Evolutionary conservation across 2,113 vertebrate genomes (phyloP).

Genomic region (Morone chrysops): DNA sequence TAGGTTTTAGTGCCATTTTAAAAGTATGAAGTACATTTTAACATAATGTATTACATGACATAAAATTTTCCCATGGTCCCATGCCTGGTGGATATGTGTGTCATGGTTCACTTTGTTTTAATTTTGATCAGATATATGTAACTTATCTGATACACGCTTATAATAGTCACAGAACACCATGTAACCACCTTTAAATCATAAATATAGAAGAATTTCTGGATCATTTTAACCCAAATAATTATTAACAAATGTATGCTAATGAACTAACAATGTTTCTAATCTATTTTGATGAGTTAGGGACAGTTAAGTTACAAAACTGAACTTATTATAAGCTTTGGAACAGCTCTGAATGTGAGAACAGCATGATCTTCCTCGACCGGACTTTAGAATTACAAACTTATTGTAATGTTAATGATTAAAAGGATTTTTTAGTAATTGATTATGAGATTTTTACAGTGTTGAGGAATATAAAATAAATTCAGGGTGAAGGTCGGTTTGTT

Average conservation of each 20-base stretch:
- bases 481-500: background rate
- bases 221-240: background rate
- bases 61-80: too few species aligned
- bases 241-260: background rate
- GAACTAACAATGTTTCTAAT: background rate
- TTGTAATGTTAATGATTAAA: background rate
- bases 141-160: too few species aligned
- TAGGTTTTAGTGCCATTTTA: too few species aligned
- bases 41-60: too few species aligned
- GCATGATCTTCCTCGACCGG: background rate
- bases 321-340: background rate
- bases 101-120: too few species aligned
- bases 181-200: background rate
- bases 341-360: background rate
- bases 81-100: too few species aligned
- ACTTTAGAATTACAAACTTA: background rate
- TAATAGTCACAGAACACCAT: too few species aligned
- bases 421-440: background rate
- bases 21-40: too few species aligned
- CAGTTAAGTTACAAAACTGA: background rate
- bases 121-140: background rate
- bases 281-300: background rate
- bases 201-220: background rate
- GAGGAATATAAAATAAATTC: background rate
- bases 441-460: background rate